Percentiles rank a stretch among this genome's conserved stretches.
Conservation (phyloP, 2,113 vertebrate species). For the Tragelaphus scriptus region DNA sequence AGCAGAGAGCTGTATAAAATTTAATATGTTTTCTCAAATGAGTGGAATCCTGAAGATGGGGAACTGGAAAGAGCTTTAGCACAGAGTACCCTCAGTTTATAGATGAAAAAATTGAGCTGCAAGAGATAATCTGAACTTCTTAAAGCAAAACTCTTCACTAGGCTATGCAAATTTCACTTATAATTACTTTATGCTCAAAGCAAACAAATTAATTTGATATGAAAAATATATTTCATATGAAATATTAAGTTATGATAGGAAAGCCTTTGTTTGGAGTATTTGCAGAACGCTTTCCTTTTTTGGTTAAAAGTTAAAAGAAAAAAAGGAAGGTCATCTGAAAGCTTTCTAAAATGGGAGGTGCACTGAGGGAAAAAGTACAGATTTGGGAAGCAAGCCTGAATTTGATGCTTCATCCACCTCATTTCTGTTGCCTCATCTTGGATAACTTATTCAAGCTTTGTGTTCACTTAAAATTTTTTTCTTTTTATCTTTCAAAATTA, state of each 20-base stretch:
- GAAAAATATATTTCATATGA: background rate
- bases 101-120: background rate
- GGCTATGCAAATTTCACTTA: background rate
- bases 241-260: conserved; percentile 1
- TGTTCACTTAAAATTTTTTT: background rate
- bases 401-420: background rate
- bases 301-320: background rate
- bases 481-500: background rate
- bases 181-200: background rate
- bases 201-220: conserved; percentile 1
- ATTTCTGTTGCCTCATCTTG: background rate
- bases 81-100: background rate
- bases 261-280: background rate
- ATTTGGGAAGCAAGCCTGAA: background rate
- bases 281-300: background rate
- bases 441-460: background rate
- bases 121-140: background rate
- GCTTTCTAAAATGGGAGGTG: background rate
- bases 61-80: background rate
- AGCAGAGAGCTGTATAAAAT: conserved; percentile 68
- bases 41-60: background rate
- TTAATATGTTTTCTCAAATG: background rate
- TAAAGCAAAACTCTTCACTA: background rate
- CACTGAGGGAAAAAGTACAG: background rate
- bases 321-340: background rate